Conservation (phyloP, 2,797 vertebrate genomes). For the Parauchenoglanis punctatus region DNA sequence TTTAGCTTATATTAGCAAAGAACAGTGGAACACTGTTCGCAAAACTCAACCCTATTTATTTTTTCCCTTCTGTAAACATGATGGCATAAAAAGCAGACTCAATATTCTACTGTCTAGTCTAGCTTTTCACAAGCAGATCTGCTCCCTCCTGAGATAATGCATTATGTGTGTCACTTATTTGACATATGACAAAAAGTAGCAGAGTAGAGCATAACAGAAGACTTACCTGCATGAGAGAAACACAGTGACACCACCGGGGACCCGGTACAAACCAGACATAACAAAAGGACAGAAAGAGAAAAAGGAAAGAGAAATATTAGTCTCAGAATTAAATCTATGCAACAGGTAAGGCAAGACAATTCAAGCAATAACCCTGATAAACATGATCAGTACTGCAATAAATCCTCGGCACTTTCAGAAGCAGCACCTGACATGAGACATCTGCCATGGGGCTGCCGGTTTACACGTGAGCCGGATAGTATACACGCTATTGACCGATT, state of each 20-base stretch:
- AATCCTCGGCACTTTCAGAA: background rate
- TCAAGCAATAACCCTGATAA: background rate
- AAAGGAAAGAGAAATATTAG: background rate
- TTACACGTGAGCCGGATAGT: constrained; percentile 35
- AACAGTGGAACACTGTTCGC: background rate
- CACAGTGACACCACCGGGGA: background rate
- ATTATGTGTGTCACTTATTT: background rate
- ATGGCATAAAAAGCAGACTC: background rate
- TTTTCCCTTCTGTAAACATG: background rate
- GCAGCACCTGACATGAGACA: constrained; percentile 16
- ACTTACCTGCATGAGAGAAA: constrained; percentile 27
- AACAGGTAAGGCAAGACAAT: background rate
- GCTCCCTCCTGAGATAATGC: background rate
- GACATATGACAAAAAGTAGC: background rate
- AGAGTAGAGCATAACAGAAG: background rate
- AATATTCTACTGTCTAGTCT: background rate
- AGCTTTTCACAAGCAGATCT: background rate
- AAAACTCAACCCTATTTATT: background rate
- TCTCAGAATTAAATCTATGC: background rate
- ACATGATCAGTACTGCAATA: background rate
- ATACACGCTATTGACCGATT: constrained; percentile 22
- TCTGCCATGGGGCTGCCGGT: constrained; percentile 30
- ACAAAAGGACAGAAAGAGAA: constrained; percentile 13
- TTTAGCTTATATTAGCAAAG: background rate
- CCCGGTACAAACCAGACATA: background rate